Evolutionary conservation across 2,888 invertebrate genomes (phyloP).

Genomic region (Melitaea athalia): DNA sequence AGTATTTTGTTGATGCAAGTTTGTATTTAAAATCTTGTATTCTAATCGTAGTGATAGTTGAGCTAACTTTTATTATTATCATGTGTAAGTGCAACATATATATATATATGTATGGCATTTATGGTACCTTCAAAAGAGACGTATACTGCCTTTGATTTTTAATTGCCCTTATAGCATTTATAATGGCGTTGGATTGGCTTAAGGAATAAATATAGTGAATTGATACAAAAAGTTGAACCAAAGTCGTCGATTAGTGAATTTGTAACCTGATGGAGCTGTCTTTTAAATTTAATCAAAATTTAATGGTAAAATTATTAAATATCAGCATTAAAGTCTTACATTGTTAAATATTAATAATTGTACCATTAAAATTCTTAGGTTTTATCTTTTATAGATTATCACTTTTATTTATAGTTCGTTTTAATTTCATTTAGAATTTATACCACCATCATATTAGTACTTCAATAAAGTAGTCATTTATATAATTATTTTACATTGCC

Average conservation of each 20-base stretch:
- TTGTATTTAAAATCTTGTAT: background rate
- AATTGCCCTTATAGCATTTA: background rate
- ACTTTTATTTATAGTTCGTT: constrained; percentile 30
- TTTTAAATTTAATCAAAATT: constrained; percentile 40
- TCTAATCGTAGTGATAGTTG: background rate
- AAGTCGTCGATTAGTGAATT: background rate
- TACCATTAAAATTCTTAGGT: constrained; percentile 10
- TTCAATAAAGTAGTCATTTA: constrained; percentile 8
- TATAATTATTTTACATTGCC: background rate
- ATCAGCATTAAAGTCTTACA: constrained; percentile 32
- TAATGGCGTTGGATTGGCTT: background rate
- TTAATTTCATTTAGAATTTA: constrained; percentile 46
- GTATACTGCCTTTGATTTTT: background rate
- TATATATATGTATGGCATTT: background rate
- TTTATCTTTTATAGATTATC: constrained; percentile 18
- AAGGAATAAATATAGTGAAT: background rate
- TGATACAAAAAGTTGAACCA: background rate
- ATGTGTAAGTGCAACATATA: background rate
- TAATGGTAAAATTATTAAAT: constrained; percentile 43
- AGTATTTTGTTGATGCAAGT: background rate
- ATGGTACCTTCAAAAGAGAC: background rate
- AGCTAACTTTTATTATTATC: background rate
- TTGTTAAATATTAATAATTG: constrained; percentile 17
- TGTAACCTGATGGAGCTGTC: constrained; percentile 61
- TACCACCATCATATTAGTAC: constrained; percentile 61